phyloP scores from a whole-genome alignment of 1,140 invertebrate species.

The Eumaeus atala region DNA sequence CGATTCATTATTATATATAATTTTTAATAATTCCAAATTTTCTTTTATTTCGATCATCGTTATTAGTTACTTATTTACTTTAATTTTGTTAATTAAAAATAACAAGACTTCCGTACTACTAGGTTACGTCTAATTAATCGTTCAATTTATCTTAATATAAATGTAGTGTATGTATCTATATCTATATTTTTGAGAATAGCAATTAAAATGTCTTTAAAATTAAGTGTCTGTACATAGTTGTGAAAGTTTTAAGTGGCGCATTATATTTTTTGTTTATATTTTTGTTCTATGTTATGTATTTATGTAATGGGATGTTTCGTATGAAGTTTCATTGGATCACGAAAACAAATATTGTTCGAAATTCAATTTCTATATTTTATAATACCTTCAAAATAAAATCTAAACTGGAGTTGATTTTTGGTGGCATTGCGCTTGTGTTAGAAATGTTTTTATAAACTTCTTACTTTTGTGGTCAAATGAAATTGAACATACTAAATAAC shows the following conservation, averaged over 20 bases:
- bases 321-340: constrained; percentile 26
- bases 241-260: constrained; percentile 71
- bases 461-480: constrained; percentile 24
- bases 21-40: constrained; percentile 13
- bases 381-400: too few species aligned
- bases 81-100: constrained; percentile 28
- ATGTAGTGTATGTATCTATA: constrained; percentile 68
- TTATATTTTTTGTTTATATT: constrained; percentile 63
- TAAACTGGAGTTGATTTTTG: background rate
- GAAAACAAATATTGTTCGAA: background rate
- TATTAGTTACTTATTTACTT: constrained; percentile 16
- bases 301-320: constrained; percentile 56
- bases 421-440: background rate
- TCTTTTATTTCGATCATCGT: constrained; percentile 8
- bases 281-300: constrained; percentile 67
- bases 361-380: too few species aligned
- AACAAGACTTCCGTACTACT: constrained; percentile 55
- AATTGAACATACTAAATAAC: constrained; percentile 37
- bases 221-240: constrained; percentile 70
- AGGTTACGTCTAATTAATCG: constrained; percentile 43
- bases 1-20: constrained; percentile 9
- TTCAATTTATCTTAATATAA: constrained; percentile 65
- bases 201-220: constrained; percentile 57
- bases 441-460: constrained; percentile 7
- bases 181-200: constrained; percentile 68